A percentile compares a stretch with the other conserved stretches of the same genome.
Evolutionary conservation across 2,797 vertebrate species (phyloP).

Genomic region (Threskiornis aethiopicus): DNA sequence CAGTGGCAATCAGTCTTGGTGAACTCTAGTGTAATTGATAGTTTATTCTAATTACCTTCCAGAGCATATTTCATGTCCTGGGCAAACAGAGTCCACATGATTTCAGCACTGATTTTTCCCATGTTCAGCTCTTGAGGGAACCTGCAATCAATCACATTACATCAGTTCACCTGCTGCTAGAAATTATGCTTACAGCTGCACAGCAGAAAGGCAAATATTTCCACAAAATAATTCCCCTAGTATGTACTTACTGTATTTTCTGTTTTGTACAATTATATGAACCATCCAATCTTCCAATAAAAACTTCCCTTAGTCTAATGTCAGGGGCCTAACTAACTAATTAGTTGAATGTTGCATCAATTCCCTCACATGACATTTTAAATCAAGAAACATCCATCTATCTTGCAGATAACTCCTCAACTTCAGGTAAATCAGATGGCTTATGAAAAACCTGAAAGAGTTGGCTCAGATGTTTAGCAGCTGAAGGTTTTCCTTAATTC

Average conservation of each 20-base stretch:
- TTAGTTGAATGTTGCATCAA: background rate
- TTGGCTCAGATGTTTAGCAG: background rate
- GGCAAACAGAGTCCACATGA: conserved; percentile 93
- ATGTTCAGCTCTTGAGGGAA: conserved; percentile 96
- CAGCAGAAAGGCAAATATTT: background rate
- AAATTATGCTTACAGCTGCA: background rate
- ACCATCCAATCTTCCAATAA: background rate
- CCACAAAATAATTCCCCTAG: background rate
- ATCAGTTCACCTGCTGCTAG: conserved; percentile 18
- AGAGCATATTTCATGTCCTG: conserved; percentile 97
- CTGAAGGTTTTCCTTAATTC: background rate
- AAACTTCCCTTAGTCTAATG: background rate
- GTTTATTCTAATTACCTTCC: conserved; percentile 85
- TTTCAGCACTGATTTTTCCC: conserved; percentile 92
- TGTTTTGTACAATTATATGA: background rate
- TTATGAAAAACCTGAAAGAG: background rate
- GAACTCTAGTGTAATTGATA: background rate
- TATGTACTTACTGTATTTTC: background rate
- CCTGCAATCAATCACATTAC: conserved; percentile 75
- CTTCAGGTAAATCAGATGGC: background rate
- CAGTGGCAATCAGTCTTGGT: background rate
- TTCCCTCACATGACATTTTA: background rate
- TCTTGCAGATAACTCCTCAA: background rate
- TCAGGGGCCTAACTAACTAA: background rate
- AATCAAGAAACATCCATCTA: background rate